phyloP scores from a whole-genome alignment of 2,888 invertebrate species.

The Nasonia oneida region DNA sequence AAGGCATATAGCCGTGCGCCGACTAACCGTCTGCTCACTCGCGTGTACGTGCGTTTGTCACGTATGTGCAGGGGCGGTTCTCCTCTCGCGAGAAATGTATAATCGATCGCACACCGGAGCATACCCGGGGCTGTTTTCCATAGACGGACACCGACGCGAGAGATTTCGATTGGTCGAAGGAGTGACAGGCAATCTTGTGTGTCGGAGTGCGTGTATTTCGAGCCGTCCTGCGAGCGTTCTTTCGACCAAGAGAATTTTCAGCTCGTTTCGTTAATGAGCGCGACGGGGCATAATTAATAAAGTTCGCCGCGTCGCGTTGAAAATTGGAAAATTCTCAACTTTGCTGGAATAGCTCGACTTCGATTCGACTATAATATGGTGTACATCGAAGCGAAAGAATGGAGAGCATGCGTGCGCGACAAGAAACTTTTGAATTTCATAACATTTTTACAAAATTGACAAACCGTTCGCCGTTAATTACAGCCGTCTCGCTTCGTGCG shows the following conservation, averaged over 20 bases:
- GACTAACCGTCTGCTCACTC: conserved; percentile 56
- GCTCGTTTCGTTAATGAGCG: conserved; percentile 29
- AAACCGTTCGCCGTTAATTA: neutral
- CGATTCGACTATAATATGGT: conserved; percentile 4
- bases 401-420: neutral
- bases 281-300: conserved; percentile 58
- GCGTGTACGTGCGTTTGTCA: conserved; percentile 73
- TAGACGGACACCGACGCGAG: conserved; percentile 53
- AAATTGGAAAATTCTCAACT: conserved; percentile 60
- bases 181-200: conserved; percentile 73
- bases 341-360: conserved; percentile 16
- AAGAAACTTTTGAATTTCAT: no score
- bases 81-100: conserved; percentile 61
- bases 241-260: neutral
- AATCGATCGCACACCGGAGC: conserved; percentile 65
- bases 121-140: conserved; percentile 62
- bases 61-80: conserved; percentile 63
- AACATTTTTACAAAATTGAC: no score
- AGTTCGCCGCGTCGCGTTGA: conserved; percentile 43
- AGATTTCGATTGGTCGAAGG: conserved; percentile 66
- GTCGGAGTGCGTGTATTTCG: neutral
- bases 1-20: conserved; percentile 34
- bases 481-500: neutral
- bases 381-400: conserved; percentile 3
- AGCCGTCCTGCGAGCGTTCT: neutral